phyloP scores from a whole-genome alignment of 2,888 invertebrate genomes.

The Harpagoxenus sublaevis region DNA sequence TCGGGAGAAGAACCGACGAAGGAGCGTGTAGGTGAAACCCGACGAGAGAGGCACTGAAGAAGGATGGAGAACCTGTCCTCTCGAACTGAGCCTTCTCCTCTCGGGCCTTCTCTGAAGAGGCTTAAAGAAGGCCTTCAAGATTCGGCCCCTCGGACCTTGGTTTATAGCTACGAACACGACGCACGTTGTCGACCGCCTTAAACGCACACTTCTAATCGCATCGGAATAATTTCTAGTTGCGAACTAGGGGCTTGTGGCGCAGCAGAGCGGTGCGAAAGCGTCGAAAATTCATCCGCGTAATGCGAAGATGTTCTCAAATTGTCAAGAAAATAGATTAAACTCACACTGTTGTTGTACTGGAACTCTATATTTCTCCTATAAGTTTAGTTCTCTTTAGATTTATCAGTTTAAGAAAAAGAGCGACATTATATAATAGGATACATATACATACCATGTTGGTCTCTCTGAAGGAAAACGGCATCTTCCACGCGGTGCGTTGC shows the following conservation, averaged over 20 bases:
- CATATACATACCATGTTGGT: no score
- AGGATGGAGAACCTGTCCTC: conserved; percentile 54
- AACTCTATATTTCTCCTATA: not conserved
- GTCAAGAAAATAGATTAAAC: not conserved
- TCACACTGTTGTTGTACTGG: not conserved
- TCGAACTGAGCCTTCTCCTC: conserved; percentile 47
- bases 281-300: not conserved
- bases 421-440: not conserved
- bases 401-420: not conserved
- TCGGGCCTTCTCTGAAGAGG: conserved; percentile 46
- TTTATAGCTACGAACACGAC: conserved; percentile 33
- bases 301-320: not conserved
- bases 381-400: not conserved
- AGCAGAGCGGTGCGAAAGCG: not conserved
- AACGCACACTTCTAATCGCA: conserved; percentile 39
- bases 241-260: not conserved
- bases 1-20: conserved; percentile 52
- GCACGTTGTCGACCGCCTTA: conserved; percentile 32
- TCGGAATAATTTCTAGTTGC: conserved; percentile 13
- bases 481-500: conserved; percentile 29
- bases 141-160: conserved; percentile 45
- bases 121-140: conserved; percentile 46
- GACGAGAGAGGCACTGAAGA: conserved; percentile 34
- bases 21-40: conserved; percentile 51
- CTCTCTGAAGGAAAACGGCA: not conserved